A percentile compares a stretch with the other conserved stretches of the same genome.
These are phyloP conservation scores for Tringa solitaria DNA, from an alignment of 2,113 vertebrate species.

Conservation along the genomic window DNA sequence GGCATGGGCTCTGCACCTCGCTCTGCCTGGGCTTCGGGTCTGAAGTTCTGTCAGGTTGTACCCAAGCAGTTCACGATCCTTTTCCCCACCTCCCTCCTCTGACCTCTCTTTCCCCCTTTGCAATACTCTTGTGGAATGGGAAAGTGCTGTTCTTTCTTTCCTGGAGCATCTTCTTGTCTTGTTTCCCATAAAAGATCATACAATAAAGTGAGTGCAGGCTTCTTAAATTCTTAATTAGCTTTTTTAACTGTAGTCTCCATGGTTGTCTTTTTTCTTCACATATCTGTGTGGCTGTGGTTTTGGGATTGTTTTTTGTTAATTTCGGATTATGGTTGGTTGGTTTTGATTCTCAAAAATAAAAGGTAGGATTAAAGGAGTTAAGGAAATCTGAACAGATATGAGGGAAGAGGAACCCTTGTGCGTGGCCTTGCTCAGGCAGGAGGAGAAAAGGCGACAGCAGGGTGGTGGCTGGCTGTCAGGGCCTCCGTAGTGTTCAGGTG, in stretches of 20 bases:
- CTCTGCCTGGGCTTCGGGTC: too few relatives aligned
- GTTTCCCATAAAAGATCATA: neutral
- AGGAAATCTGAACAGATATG: neutral
- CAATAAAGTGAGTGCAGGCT: neutral
- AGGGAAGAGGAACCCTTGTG: neutral
- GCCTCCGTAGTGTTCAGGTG: neutral
- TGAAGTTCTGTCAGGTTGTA: neutral
- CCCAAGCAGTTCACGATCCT: neutral
- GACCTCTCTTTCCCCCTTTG: neutral
- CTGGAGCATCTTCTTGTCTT: rapidly evolving
- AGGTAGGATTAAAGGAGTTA: neutral
- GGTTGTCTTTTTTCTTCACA: rapidly evolving
- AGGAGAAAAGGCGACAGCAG: neutral
- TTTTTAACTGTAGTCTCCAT: rapidly evolving
- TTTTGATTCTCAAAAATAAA: neutral
- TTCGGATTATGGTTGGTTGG: neutral
- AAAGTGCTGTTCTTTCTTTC: neutral
- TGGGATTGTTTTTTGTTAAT: neutral
- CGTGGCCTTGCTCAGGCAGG: neutral
- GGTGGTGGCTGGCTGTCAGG: rapidly evolving
- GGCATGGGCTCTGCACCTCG: rapidly evolving
- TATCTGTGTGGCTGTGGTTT: neutral
- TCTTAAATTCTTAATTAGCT: neutral
- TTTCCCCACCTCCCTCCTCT: too few relatives aligned
- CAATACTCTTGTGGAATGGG: neutral